Evolutionary conservation across 1,140 invertebrate species (phyloP), one percentile per base, ranked within the genome.

Genomic region (Oncopodura yosiiana): DNA sequence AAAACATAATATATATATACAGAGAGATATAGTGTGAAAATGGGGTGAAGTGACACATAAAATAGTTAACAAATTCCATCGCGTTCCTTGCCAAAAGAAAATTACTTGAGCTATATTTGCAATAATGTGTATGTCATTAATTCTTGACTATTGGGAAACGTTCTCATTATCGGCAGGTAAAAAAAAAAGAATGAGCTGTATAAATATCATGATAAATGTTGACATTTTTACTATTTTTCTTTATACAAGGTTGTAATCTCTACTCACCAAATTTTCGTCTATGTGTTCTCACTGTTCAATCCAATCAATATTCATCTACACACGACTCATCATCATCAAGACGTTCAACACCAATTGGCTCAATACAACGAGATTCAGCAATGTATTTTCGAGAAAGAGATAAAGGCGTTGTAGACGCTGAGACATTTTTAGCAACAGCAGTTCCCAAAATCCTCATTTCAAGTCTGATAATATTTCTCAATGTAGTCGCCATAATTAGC

Each of bases 91-190:
- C 8, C 30, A 9, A n/a, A 34, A n/a, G 14, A 34, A 8, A 34
- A 34, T n/a, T 8, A 34, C 30, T 34, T 34, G 30, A 34, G 30
- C 8, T 8, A 34, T n/a, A n/a, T n/a, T n/a, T n/a, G n/a, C 8
- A n/a, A 51, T 3, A 45, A 58, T 58, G 56, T 43, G 56, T 18
- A 63, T 63, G 61, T 54, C 49, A 53, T 41, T 63, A 29, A 57
- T 56, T 5, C 44, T 63, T 23, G 55, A 63, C 48, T 60, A 58
- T 48, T 63, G 62, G 62, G 62, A 63, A 57, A 60, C 62, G 14
- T 14, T 60, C 12, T 58, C 54, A 42, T 34, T 63, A 21, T 54
- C 51, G 19, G 55, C 62, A 16, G 62, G n/a, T n/a, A n/a, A n/a
- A n/a, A n/a, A n/a, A n/a, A n/a, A n/a, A n/a, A n/a, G n/a, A n/a